phyloP scores from a whole-genome alignment of 2,888 invertebrate genomes.

The Poecilus cupreus region DNA sequence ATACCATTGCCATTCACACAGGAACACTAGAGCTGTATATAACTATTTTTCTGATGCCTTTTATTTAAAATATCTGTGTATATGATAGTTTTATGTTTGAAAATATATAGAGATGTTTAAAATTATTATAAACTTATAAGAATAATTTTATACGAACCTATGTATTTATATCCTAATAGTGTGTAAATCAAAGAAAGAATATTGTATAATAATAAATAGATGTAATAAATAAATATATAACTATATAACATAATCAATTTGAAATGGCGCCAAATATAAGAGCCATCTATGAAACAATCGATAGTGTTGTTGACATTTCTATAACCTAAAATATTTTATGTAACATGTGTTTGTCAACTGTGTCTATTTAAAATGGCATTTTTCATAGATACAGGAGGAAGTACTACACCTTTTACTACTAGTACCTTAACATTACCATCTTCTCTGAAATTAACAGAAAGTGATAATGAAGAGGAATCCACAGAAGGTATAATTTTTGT shows the following conservation, averaged over 20 bases:
- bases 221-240: not conserved
- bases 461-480: constrained; percentile 20
- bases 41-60: constrained; percentile 4
- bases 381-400: constrained; percentile 76
- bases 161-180: not conserved
- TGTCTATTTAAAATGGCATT: constrained; percentile 74
- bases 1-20: constrained; percentile 68
- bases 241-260: not conserved
- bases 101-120: constrained; percentile 1
- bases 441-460: not conserved
- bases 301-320: not conserved
- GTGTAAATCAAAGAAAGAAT: not conserved
- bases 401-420: constrained; percentile 66
- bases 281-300: not conserved
- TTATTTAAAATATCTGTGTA: not conserved
- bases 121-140: not conserved
- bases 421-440: constrained; percentile 67
- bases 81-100: not conserved
- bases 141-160: not conserved
- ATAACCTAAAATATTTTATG: constrained; percentile 9
- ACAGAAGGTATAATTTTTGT: constrained; percentile 19
- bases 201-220: not conserved
- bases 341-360: not conserved
- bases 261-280: not conserved
- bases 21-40: constrained; percentile 2